These are phyloP conservation scores for Caranx ignobilis DNA, from an alignment of 2,113 vertebrate genomes.

Conservation along the genomic window DNA sequence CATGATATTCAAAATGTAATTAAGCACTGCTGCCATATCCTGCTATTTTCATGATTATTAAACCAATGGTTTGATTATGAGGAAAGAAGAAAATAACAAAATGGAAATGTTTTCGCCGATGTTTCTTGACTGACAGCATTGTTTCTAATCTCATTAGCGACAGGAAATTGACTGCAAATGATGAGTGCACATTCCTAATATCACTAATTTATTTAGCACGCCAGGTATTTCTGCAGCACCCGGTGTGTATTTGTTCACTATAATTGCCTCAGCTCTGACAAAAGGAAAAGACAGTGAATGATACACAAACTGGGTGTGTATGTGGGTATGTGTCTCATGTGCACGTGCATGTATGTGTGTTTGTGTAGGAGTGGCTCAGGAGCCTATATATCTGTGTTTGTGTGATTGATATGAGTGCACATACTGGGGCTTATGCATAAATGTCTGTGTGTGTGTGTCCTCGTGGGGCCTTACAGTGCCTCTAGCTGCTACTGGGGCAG, in stretches of 20 bases:
- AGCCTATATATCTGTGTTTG: slow-evolving; percentile 22
- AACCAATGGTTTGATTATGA: slow-evolving; percentile 71
- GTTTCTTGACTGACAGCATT: slow-evolving; percentile 82
- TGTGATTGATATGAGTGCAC: slow-evolving; percentile 31
- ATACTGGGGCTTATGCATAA: slow-evolving; percentile 17
- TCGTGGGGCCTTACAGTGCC: slow-evolving; percentile 75
- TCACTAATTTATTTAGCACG: slow-evolving; percentile 76
- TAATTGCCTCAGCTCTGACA: slow-evolving; percentile 75
- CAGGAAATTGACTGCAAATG: slow-evolving; percentile 84
- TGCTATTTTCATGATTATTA: slow-evolving; percentile 81
- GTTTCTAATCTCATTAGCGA: slow-evolving; percentile 83
- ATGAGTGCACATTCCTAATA: slow-evolving; percentile 80
- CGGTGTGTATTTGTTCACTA: slow-evolving; percentile 71
- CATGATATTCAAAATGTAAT: slow-evolving; percentile 81
- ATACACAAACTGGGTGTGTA: slow-evolving; percentile 36
- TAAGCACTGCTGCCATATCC: slow-evolving; percentile 77
- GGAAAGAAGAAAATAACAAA: slow-evolving; percentile 67
- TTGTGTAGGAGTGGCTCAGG: slow-evolving; percentile 4
- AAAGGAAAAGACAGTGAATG: slow-evolving; percentile 70
- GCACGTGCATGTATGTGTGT: neutral
- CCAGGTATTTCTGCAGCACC: slow-evolving; percentile 64
- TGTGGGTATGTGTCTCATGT: slow-evolving; percentile 11
- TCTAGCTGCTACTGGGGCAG: slow-evolving; percentile 81
- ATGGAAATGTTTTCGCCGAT: slow-evolving; percentile 74
- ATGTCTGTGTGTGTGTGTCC: slow-evolving; percentile 41